Evolutionary conservation across 2,888 invertebrate species (phyloP).

Genomic region (Apeira syringaria): DNA sequence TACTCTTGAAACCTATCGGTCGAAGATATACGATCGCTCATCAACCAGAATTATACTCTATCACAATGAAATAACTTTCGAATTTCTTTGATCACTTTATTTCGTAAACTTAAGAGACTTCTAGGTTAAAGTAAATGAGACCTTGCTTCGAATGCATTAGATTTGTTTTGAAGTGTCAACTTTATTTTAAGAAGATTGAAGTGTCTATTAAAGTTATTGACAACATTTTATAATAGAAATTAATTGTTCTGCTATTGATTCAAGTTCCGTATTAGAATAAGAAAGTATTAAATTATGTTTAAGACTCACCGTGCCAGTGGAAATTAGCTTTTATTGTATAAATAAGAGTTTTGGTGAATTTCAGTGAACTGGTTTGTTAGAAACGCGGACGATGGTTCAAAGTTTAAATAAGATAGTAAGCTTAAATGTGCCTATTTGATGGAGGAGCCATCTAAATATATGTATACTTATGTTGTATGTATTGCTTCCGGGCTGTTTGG

Average conservation of each 20-base stretch:
- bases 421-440: slow-evolving; percentile 12
- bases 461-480: too few relatives aligned
- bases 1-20: slow-evolving; percentile 12
- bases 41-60: slow-evolving; percentile 5
- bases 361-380: slow-evolving; percentile 38
- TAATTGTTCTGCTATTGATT: neutral
- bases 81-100: neutral
- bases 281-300: neutral
- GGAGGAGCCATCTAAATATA: slow-evolving; percentile 4
- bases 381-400: slow-evolving; percentile 22
- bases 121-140: neutral
- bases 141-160: neutral
- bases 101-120: neutral
- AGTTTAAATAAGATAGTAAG: slow-evolving; percentile 15
- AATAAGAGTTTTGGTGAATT: neutral
- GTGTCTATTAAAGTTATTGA: neutral
- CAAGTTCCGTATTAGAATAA: neutral
- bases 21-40: neutral
- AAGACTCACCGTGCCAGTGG: neutral
- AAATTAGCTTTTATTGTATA: neutral
- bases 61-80: slow-evolving; percentile 8
- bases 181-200: neutral
- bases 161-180: neutral
- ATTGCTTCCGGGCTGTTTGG: too few relatives aligned
- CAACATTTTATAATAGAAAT: slow-evolving; percentile 29